phyloP scores from a whole-genome alignment of 2,888 invertebrate species.

The Hypolimnas misippus region DNA sequence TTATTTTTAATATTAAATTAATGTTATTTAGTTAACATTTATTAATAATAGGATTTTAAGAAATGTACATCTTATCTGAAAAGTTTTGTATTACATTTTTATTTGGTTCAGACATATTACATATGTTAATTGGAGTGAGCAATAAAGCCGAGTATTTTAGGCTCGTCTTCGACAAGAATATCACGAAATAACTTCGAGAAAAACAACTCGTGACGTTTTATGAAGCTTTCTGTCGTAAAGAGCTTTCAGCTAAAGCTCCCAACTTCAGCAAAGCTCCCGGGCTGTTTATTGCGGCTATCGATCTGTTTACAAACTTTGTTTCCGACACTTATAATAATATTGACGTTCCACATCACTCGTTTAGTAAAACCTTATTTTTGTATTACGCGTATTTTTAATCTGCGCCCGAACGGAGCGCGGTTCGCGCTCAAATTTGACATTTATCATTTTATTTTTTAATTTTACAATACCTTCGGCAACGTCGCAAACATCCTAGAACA shows the following conservation, averaged over 20 bases:
- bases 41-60: too few species aligned
- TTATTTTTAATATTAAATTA: too few species aligned
- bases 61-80: too few species aligned
- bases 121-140: conserved; percentile 25
- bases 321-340: conserved; percentile 52
- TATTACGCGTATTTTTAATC: conserved; percentile 27
- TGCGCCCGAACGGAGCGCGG: not conserved
- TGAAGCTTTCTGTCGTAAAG: conserved; percentile 19
- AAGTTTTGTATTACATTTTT: not conserved
- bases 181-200: conserved; percentile 33
- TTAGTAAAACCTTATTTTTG: conserved; percentile 15
- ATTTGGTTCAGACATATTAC: not conserved
- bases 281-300: conserved; percentile 61
- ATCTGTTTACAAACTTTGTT: conserved; percentile 77
- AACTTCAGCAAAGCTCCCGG: conserved; percentile 23
- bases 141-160: conserved; percentile 38
- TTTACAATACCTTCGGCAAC: conserved; percentile 49
- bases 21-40: too few species aligned
- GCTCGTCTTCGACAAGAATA: conserved; percentile 38
- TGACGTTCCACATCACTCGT: conserved; percentile 9
- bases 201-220: conserved; percentile 36
- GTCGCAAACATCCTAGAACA: conserved; percentile 55
- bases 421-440: conserved; percentile 23
- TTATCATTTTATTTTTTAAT: conserved; percentile 30
- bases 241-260: conserved; percentile 26